Conservation (phyloP, 2,888 invertebrate species). For the Ditula angustiorana region DNA sequence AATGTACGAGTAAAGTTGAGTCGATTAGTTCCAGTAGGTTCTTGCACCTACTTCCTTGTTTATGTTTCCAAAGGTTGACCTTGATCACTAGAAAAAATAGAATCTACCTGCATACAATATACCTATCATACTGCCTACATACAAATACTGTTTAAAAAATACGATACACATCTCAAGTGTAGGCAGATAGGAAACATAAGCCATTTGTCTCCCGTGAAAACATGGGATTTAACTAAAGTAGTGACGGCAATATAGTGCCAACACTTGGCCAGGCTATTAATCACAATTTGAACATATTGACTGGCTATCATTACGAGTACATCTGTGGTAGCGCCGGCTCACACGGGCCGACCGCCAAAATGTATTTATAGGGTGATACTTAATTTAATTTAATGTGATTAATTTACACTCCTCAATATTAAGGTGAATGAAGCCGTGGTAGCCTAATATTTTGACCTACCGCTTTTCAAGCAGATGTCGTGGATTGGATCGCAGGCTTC, state of each 20-base stretch:
- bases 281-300: constrained; percentile 82
- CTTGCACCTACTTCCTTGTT: too few relatives aligned
- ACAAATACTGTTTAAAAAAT: neutral
- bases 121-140: neutral
- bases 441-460: too few relatives aligned
- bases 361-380: constrained; percentile 41
- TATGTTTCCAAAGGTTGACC: too few relatives aligned
- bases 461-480: too few relatives aligned
- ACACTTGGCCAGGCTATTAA: constrained; percentile 62
- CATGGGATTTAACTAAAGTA: neutral
- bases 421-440: too few relatives aligned
- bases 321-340: constrained; percentile 68
- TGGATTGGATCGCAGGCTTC: too few relatives aligned
- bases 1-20: too few relatives aligned
- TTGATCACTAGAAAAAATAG: too few relatives aligned
- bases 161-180: neutral
- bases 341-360: constrained; percentile 59
- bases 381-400: neutral
- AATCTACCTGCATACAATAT: too few relatives aligned
- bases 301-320: constrained; percentile 67
- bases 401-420: too few relatives aligned
- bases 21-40: too few relatives aligned
- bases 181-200: neutral
- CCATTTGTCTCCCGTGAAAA: constrained; percentile 10
- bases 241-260: constrained; percentile 49